Evolutionary conservation across 2,797 vertebrate genomes (phyloP).

Genomic region (Xerus rutilus): DNA sequence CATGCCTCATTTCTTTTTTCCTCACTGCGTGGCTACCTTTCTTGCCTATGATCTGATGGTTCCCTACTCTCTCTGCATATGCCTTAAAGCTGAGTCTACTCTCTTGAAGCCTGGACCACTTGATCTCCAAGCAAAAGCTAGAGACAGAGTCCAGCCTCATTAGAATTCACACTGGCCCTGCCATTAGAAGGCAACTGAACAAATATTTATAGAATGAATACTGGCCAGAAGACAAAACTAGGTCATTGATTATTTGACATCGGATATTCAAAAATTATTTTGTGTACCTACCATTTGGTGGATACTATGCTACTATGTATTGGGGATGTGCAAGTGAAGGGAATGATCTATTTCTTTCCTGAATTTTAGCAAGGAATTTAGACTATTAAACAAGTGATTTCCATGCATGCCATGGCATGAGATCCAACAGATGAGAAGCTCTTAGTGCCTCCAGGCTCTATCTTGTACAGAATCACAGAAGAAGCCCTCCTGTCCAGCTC

Average conservation of each 20-base stretch:
- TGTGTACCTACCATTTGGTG: neutral
- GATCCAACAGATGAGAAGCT: neutral
- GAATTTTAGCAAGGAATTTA: neutral
- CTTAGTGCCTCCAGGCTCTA: neutral
- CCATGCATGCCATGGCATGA: fast-evolving
- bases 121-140: neutral
- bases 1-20: neutral
- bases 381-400: neutral
- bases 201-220: neutral
- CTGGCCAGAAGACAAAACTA: neutral
- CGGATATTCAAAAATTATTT: neutral
- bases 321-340: neutral
- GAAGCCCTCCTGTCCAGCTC: neutral
- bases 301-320: too few species aligned
- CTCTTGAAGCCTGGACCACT: neutral
- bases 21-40: neutral
- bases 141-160: neutral
- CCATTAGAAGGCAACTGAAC: neutral
- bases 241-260: neutral
- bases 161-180: neutral
- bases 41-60: neutral
- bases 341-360: neutral
- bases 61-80: neutral
- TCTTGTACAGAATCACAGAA: neutral
- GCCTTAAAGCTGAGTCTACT: neutral